phyloP scores from a whole-genome alignment of 2,797 vertebrate genomes.

The Jordanella pulchra region DNA sequence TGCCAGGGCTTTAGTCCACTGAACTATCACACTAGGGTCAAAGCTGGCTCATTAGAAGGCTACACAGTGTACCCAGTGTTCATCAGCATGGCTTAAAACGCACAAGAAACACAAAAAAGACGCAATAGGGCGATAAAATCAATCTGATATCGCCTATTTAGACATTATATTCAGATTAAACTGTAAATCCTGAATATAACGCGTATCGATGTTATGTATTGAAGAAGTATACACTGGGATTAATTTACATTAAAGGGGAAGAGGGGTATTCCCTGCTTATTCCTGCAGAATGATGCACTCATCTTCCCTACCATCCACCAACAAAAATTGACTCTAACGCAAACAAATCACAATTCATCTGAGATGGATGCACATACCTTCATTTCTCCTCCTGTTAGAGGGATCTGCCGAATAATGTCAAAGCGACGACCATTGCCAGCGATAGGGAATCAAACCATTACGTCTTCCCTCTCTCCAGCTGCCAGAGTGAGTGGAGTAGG shows the following conservation, averaged over 20 bases:
- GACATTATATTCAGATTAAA: conserved; percentile 1
- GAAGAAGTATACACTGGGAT: conserved; percentile 16
- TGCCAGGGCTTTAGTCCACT: conserved; percentile 58
- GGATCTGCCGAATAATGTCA: conserved; percentile 73
- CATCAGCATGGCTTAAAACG: conserved; percentile 18
- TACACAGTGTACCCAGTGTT: conserved; percentile 48
- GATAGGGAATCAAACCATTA: conserved; percentile 80
- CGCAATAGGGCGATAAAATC: conserved; percentile 11
- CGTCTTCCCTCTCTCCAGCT: conserved; percentile 79
- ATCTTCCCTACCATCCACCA: conserved; percentile 5
- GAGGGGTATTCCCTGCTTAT: conserved; percentile 36
- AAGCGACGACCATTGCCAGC: conserved; percentile 77
- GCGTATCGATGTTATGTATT: conserved; percentile 27
- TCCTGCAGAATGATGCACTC: conserved; percentile 40
- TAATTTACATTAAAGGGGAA: conserved; percentile 22
- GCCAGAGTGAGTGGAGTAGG: conserved; percentile 70
- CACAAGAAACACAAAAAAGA: conserved; percentile 15
- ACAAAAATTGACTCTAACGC: not conserved
- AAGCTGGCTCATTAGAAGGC: conserved; percentile 42
- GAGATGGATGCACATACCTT: conserved; percentile 72
- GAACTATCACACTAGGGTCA: conserved; percentile 55
- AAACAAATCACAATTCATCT: not conserved
- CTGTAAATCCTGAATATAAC: conserved; percentile 9
- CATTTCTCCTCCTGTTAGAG: conserved; percentile 77
- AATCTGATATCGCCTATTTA: not conserved